A percentile compares a stretch with the other conserved stretches of the same genome.
Evolutionary conservation across 1,140 invertebrate genomes (phyloP).

Genomic region (Onthophagus taurus): DNA sequence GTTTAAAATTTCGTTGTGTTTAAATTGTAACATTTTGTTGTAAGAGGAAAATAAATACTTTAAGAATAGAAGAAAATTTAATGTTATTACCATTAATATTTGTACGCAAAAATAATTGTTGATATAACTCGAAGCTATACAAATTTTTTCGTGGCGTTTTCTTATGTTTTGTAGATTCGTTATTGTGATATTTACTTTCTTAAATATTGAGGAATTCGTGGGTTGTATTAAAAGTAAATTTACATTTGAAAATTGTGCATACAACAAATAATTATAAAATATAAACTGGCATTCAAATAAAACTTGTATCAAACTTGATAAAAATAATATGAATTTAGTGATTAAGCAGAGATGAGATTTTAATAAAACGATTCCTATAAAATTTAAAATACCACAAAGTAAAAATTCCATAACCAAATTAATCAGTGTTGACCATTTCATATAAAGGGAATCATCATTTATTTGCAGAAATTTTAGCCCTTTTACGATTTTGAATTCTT

Average conservation of each 20-base stretch:
- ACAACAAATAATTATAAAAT: background rate
- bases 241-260: background rate
- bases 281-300: background rate
- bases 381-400: background rate
- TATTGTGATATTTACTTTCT: background rate
- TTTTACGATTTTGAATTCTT: background rate
- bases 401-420: background rate
- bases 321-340: background rate
- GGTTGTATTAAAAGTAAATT: background rate
- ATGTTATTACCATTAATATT: background rate
- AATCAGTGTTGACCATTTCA: background rate
- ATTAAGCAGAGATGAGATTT: background rate
- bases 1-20: background rate
- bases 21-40: conserved; percentile 1
- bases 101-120: background rate
- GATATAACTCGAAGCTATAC: background rate
- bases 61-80: background rate
- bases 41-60: background rate
- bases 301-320: background rate
- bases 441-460: background rate
- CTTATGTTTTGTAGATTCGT: background rate
- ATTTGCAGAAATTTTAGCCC: background rate
- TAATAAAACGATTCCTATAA: background rate
- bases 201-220: no score
- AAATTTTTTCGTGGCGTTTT: background rate